phyloP scores from a whole-genome alignment of 2,888 invertebrate genomes.

The Lacanobia wlatinum region DNA sequence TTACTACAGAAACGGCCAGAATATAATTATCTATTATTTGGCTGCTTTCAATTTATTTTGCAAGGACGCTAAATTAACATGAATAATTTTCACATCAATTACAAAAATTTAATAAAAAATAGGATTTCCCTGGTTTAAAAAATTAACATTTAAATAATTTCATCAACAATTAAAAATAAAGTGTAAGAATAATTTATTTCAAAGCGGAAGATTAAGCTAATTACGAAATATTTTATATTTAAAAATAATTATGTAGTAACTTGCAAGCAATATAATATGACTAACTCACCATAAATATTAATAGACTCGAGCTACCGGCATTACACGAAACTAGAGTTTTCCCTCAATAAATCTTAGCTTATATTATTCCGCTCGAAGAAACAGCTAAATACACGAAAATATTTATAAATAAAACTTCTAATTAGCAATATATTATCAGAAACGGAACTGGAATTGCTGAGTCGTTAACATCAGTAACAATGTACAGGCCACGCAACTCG shows the following conservation, averaged over 20 bases:
- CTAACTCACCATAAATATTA: constrained; percentile 40
- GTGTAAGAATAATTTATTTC: constrained; percentile 49
- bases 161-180: constrained; percentile 34
- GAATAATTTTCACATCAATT: constrained; percentile 23
- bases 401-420: constrained; percentile 76
- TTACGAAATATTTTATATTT: constrained; percentile 15
- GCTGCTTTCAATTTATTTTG: background rate
- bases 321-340: constrained; percentile 57
- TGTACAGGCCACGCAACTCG: constrained; percentile 83
- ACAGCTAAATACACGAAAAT: constrained; percentile 66
- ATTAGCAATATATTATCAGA: constrained; percentile 84
- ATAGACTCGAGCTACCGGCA: constrained; percentile 47
- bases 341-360: constrained; percentile 63
- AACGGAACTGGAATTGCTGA: constrained; percentile 79
- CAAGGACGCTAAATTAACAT: background rate
- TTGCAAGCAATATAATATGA: constrained; percentile 18
- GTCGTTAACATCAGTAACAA: constrained; percentile 81
- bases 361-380: constrained; percentile 62
- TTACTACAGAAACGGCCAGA: too few species aligned
- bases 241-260: constrained; percentile 28
- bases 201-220: constrained; percentile 42
- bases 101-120: background rate
- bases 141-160: constrained; percentile 24
- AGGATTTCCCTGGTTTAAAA: constrained; percentile 10
- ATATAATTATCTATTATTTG: background rate